phyloP scores from a whole-genome alignment of 2,888 invertebrate genomes.

The Pomacea canaliculata region DNA sequence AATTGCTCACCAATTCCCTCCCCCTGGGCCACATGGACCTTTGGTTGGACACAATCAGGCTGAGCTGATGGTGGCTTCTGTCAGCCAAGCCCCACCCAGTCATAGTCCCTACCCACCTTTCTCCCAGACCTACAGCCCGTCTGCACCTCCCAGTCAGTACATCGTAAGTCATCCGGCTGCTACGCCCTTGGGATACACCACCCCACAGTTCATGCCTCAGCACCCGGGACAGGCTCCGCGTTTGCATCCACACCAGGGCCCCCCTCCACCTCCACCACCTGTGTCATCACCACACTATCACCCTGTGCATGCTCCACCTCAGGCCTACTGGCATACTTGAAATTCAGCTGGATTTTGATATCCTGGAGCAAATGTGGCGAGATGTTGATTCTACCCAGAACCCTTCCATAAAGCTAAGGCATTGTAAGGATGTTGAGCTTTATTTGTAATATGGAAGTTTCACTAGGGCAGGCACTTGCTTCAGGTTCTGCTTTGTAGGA shows the following conservation, averaged over 20 bases:
- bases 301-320: conserved; percentile 20
- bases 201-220: conserved; percentile 21
- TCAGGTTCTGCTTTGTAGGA: too few species aligned
- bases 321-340: conserved; percentile 25
- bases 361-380: too few species aligned
- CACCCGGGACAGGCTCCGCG: conserved; percentile 23
- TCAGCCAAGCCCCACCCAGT: conserved; percentile 1
- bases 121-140: conserved; percentile 22
- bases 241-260: conserved; percentile 27
- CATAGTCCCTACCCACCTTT: conserved; percentile 14
- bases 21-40: conserved; percentile 13
- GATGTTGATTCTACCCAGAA: too few species aligned
- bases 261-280: conserved; percentile 24
- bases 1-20: conserved; percentile 29
- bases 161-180: conserved; percentile 18
- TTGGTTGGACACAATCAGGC: conserved; percentile 9
- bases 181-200: conserved; percentile 24
- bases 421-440: too few species aligned
- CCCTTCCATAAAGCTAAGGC: too few species aligned
- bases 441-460: too few species aligned
- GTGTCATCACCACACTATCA: conserved; percentile 25
- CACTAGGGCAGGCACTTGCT: too few species aligned
- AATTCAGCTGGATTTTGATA: too few species aligned
- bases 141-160: conserved; percentile 13
- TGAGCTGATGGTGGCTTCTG: conserved; percentile 5